Percentiles rank a stretch among this genome's conserved stretches.
Evolutionary conservation across 1,140 invertebrate genomes (phyloP).

Genomic region (Ericerus pela): DNA sequence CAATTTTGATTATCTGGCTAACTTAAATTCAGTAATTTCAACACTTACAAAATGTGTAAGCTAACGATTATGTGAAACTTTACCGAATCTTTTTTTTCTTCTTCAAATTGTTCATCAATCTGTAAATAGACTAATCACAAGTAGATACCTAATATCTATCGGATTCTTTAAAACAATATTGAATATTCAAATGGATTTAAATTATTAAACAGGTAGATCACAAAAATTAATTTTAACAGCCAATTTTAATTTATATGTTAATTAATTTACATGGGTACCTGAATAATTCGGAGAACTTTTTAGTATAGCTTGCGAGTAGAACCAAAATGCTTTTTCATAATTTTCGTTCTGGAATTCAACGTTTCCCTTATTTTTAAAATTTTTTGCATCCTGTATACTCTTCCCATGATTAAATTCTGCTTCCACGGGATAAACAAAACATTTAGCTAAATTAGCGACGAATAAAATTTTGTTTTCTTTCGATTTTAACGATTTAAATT

Average conservation of each 20-base stretch:
- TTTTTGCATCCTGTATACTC: conserved; percentile 41
- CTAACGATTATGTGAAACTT: too few relatives aligned
- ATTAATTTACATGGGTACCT: too few relatives aligned
- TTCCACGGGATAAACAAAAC: not conserved
- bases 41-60: too few relatives aligned
- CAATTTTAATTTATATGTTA: too few relatives aligned
- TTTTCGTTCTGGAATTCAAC: conserved; percentile 57
- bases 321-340: conserved; percentile 51
- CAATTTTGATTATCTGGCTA: too few relatives aligned
- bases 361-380: conserved; percentile 61
- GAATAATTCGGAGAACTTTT: conserved; percentile 36
- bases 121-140: not conserved
- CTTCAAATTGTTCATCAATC: too few relatives aligned
- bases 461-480: not conserved
- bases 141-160: too few relatives aligned
- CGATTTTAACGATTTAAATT: not conserved
- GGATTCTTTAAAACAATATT: too few relatives aligned
- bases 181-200: too few relatives aligned
- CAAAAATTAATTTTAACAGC: too few relatives aligned
- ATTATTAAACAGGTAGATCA: too few relatives aligned
- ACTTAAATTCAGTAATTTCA: too few relatives aligned
- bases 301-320: conserved; percentile 53
- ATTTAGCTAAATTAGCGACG: not conserved
- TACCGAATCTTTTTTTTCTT: not conserved
- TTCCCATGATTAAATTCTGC: conserved; percentile 33